Evolutionary conservation across 1,140 invertebrate species (phyloP).

Genomic region (Drosophila grimshawi): DNA sequence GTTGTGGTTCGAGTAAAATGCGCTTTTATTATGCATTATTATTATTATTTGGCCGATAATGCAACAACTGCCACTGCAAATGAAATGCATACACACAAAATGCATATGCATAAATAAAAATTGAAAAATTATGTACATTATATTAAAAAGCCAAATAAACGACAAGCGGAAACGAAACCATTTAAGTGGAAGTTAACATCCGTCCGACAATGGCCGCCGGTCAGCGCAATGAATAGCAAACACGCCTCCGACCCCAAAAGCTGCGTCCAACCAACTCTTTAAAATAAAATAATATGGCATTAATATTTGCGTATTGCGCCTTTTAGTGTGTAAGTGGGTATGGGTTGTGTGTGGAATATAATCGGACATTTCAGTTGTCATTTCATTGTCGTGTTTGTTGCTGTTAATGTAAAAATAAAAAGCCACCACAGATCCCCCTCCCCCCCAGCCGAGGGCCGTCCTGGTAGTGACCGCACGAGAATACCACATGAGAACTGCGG

Average conservation of each 20-base stretch:
- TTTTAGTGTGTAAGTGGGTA: conserved; percentile 10
- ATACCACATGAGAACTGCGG: conserved; percentile 42
- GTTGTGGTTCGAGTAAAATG: conserved; percentile 32
- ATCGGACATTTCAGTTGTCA: conserved; percentile 83
- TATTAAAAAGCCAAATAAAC: conserved; percentile 82
- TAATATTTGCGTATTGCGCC: conserved; percentile 73
- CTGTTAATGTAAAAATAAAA: conserved; percentile 83
- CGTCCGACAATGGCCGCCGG: conserved; percentile 72
- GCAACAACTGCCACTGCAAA: conserved; percentile 52
- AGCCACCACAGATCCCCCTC: conserved; percentile 45
- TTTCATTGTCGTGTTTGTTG: conserved; percentile 82
- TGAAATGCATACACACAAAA: conserved; percentile 74
- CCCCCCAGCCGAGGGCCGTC: too few relatives aligned
- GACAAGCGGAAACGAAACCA: conserved; percentile 83
- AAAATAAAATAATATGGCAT: conserved; percentile 83
- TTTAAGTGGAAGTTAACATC: conserved; percentile 84
- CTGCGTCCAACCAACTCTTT: conserved; percentile 24
- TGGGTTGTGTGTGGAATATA: conserved; percentile 45
- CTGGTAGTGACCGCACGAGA: conserved; percentile 33
- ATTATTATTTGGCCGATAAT: conserved; percentile 59
- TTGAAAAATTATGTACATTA: conserved; percentile 83
- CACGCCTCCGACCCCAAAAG: conserved; percentile 13
- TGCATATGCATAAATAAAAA: conserved; percentile 74
- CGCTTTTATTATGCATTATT: conserved; percentile 74
- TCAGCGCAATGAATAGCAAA: conserved; percentile 57